Evolutionary conservation across 2,888 invertebrate genomes (phyloP), one percentile per base, ranked within the genome.

Genomic region (Conistra vaccinii): DNA sequence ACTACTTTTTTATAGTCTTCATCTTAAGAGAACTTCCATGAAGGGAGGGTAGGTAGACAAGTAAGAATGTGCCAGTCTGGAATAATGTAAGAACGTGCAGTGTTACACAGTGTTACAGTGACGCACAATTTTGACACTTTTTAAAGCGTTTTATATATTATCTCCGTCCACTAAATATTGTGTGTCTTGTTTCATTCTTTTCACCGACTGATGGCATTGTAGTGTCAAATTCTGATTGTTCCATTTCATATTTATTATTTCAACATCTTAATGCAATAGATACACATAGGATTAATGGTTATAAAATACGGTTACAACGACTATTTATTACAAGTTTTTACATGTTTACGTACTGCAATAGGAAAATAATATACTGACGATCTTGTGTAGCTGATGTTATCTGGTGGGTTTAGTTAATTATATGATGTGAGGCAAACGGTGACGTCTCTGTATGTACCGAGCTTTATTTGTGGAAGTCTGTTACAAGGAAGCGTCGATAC

Each of bases 91-190:
- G 78, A 75, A 80, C 83, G 76, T 78, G 81, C 85, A 89, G 85
- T 89, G 88, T 86, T 90, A 88, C 84, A 86, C 85, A 89, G 85
- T 89, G 88, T 86, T 90, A 88, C 84, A 86, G 87, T 85, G 90
- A 92, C 95, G 95, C 95, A 95, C 95, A 95, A 95, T 93, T 94
- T 92, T 92, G 92, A 90, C 91, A 92, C 83, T 91, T 91, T 91
- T 88, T 87, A 89, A 91, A 92, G 88, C 90, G 90, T 93, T 93
- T 92, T 90, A 89, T 88, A 89, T 86, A 89, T 92, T 93, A 90
- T 94, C 92, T 95, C 95, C 95, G 95, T 95, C 95, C 95, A 95
- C 90, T 92, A 89, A 90, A 90, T 90, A 92, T 91, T 92, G 90
- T 90, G 89, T 90, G 87, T 91, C 87, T 91, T 87, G 87, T 90